Conservation (phyloP, 2,113 vertebrate species). For the Tapirus terrestris region DNA sequence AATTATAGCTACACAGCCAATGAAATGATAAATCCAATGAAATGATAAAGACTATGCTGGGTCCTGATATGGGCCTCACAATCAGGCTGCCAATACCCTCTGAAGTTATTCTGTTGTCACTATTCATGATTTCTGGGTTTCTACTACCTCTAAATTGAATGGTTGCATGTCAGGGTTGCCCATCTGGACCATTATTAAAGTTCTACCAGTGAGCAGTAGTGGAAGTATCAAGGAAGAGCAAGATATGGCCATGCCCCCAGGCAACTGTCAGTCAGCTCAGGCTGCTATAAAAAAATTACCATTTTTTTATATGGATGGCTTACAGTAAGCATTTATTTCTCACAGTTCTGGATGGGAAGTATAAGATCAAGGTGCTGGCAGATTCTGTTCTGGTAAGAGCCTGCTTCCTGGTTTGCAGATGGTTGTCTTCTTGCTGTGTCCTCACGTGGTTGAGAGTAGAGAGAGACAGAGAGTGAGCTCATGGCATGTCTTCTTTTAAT, state of each 20-base stretch:
- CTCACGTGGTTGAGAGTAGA: background rate
- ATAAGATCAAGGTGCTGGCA: background rate
- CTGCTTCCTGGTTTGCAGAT: background rate
- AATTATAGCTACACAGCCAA: background rate
- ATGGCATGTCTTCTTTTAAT: background rate
- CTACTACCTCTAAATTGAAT: background rate
- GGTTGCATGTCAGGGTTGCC: rapidly evolving
- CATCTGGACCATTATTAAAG: background rate
- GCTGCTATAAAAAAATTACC: background rate
- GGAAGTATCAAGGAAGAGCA: background rate
- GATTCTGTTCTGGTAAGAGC: background rate
- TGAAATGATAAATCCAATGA: background rate
- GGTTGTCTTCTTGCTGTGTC: background rate
- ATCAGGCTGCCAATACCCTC: background rate
- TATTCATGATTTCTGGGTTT: background rate
- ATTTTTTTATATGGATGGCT: background rate
- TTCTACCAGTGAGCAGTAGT: background rate
- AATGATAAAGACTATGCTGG: background rate
- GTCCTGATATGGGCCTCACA: background rate
- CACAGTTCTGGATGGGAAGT: background rate
- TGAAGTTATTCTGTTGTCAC: background rate
- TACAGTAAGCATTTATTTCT: background rate
- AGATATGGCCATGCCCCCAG: background rate
- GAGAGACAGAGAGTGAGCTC: background rate
- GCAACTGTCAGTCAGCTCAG: background rate